Evolutionary conservation across 2,888 invertebrate species (phyloP), one percentile per base, ranked within the genome.

Genomic region (Keiferia lycopersicella): DNA sequence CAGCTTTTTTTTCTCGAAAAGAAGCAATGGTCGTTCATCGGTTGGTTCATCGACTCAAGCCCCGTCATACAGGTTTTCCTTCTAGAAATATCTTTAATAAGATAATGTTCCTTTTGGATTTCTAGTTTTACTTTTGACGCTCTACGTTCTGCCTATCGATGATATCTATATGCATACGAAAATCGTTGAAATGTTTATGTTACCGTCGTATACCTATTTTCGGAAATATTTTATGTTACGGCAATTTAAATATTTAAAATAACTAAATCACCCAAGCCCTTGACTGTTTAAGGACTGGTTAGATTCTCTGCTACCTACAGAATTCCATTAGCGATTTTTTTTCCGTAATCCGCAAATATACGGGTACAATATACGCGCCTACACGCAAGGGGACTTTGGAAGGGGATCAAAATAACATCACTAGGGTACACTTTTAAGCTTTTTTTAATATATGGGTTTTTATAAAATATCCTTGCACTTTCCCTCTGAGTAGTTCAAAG

Each of bases 311-410:
- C 34, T 34, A 34, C 34, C 34, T 34, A 38, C 34, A 22, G 18
- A 45, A 60, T 60, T 60, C 60, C 22, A 60, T 60, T 45, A 60
- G 8, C 41, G 22, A 22, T 18, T 50, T 58, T 18, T 60, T 60
- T 48, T 48, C 45, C 7, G 41, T 48, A 45, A 60, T 60, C 60
- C 45, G 22, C 8, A 14, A 60, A 60, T 60, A 60, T 60, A 60
- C 60, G 60, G 45, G 60, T 48, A 45, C 26, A 60, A 60, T 60
- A 60, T 60, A 45, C 60, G 45, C 60, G 45, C 26, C 60, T 60
- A n/a, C 26, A 45, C 34, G 20, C 39, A 26, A 20, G 60, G 26
- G 60, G 58, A 45, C 20, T 60, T 45, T 45, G 30, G 22, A 60
- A 45, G 34, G 60, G 60, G 45, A 10, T 22, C 18, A 39, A 59